Conservation (phyloP, 2,888 invertebrate species). For the Sarcophaga carnaria region DNA sequence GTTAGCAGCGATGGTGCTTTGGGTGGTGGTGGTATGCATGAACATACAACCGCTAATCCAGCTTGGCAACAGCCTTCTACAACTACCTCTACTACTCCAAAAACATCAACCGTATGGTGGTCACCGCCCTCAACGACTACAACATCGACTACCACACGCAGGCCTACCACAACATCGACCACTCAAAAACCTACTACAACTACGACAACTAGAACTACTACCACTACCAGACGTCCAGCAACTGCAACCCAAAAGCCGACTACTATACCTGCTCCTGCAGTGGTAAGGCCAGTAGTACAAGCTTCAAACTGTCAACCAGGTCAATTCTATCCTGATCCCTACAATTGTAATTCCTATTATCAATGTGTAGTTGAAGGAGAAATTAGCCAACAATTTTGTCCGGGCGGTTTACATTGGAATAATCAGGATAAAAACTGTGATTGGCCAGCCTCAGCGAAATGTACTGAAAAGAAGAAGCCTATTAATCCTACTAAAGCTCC, state of each 20-base stretch:
- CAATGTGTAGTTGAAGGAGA: constrained; percentile 88
- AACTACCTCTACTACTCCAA: constrained; percentile 76
- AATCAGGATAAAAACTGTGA: constrained; percentile 86
- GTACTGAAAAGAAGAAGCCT: constrained; percentile 81
- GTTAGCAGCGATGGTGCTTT: constrained; percentile 84
- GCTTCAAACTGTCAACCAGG: constrained; percentile 82
- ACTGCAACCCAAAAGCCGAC: constrained; percentile 75
- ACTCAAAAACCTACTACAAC: constrained; percentile 74
- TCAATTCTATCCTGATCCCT: constrained; percentile 84
- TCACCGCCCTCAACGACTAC: constrained; percentile 82
- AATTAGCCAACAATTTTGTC: constrained; percentile 88
- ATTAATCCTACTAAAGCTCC: constrained; percentile 76
- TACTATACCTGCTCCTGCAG: constrained; percentile 81
- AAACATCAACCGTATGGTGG: constrained; percentile 78
- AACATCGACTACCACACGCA: constrained; percentile 68
- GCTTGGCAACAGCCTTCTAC: constrained; percentile 75
- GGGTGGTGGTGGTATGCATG: constrained; percentile 72
- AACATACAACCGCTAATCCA: constrained; percentile 78
- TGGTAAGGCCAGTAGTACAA: constrained; percentile 81
- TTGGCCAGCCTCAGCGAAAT: constrained; percentile 90
- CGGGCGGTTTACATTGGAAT: constrained; percentile 92
- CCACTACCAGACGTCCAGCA: not conserved
- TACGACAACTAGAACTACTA: constrained; percentile 43
- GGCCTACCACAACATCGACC: constrained; percentile 72
- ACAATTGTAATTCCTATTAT: constrained; percentile 89